A percentile compares a stretch with the other conserved stretches of the same genome.
Evolutionary conservation across 2,113 vertebrate genomes (phyloP).

Genomic region (Elgaria multicarinata): DNA sequence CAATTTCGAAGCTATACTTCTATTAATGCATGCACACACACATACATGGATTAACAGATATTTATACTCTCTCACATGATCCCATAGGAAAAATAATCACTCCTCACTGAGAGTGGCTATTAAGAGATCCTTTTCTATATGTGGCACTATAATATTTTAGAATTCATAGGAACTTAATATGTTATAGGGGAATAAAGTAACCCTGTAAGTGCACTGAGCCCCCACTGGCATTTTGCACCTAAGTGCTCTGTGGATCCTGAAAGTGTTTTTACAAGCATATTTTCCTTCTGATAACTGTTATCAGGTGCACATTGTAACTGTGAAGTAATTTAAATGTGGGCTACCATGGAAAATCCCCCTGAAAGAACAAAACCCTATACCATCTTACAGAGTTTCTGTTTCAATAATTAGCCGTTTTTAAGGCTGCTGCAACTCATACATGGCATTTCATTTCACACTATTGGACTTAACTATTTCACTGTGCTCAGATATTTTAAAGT

Average conservation of each 20-base stretch:
- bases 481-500: background rate
- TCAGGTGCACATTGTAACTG: background rate
- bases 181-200: background rate
- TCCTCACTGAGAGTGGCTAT: background rate
- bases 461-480: background rate
- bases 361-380: background rate
- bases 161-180: background rate
- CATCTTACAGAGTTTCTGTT: constrained; percentile 20
- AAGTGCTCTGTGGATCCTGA: background rate
- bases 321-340: constrained; percentile 24
- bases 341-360: constrained; percentile 2
- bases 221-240: constrained; percentile 1
- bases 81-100: background rate
- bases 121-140: background rate
- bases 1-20: too few species aligned
- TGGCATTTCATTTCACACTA: background rate
- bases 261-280: background rate
- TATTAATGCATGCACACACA: too few species aligned
- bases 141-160: constrained; percentile 24
- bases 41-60: background rate
- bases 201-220: background rate
- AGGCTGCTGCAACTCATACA: background rate
- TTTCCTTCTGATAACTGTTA: background rate
- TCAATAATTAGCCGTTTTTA: background rate
- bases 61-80: background rate